Percentiles rank a stretch among this genome's conserved stretches.
phyloP scores from a whole-genome alignment of 2,888 invertebrate genomes.

The Drosophila algonquin region DNA sequence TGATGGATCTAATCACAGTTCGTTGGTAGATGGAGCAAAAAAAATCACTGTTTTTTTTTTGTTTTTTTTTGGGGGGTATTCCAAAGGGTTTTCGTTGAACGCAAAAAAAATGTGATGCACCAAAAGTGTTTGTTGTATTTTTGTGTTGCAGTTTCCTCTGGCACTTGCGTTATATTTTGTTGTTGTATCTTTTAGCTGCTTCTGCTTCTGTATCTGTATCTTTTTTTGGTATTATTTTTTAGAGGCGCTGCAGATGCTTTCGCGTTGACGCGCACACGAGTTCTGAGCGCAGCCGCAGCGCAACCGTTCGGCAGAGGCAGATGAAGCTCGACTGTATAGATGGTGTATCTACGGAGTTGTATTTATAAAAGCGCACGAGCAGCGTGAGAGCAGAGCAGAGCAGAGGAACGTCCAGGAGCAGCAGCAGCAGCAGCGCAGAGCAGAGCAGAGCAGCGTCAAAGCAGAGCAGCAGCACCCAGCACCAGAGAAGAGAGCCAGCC shows the following conservation, averaged over 20 bases:
- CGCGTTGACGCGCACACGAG: constrained; percentile 80
- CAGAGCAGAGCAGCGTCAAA: constrained; percentile 16
- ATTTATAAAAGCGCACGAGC: constrained; percentile 80
- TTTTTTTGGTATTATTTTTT: constrained; percentile 15
- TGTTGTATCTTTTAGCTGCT: neutral
- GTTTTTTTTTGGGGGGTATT: neutral
- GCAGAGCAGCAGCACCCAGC: constrained; percentile 13
- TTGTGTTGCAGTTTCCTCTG: neutral
- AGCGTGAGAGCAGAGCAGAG: constrained; percentile 37
- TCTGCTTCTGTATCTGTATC: too few relatives aligned
- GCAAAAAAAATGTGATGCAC: neutral
- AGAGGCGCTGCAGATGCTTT: constrained; percentile 70
- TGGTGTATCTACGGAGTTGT: constrained; percentile 81
- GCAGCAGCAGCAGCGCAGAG: constrained; percentile 25
- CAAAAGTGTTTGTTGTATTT: neutral
- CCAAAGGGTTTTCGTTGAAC: neutral
- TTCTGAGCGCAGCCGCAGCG: constrained; percentile 80
- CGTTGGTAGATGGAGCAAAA: constrained; percentile 45
- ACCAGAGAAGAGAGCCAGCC: neutral
- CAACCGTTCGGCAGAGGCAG: constrained; percentile 74
- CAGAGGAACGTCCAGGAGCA: constrained; percentile 16
- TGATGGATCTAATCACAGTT: constrained; percentile 1
- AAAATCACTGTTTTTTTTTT: neutral
- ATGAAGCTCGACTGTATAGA: constrained; percentile 80
- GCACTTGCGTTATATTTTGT: neutral